A percentile compares a stretch with the other conserved stretches of the same genome.
phyloP scores from a whole-genome alignment of 2,888 invertebrate genomes.

The Lepidocyrtoides sp. region DNA sequence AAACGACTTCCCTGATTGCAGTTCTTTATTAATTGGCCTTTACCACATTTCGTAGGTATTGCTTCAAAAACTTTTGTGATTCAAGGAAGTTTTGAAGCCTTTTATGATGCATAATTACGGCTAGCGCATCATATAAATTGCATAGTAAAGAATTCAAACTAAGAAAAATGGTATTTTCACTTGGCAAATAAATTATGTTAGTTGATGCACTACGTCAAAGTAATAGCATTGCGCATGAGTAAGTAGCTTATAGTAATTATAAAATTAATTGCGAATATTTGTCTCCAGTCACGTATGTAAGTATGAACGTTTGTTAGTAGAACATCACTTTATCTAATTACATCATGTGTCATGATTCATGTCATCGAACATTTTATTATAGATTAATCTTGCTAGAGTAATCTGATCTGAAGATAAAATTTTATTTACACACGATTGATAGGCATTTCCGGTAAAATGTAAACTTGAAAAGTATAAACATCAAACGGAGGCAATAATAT shows the following conservation, averaged over 20 bases:
- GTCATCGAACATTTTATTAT: not conserved
- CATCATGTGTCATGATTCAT: no score
- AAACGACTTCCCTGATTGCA: not conserved
- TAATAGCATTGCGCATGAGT: not conserved
- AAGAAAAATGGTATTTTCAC: not conserved
- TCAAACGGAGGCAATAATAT: no score
- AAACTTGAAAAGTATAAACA: not conserved
- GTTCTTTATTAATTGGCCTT: not conserved
- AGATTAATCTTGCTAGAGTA: not conserved
- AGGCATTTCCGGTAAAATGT: not conserved
- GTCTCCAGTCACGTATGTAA: no score
- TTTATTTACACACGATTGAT: not conserved
- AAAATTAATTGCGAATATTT: no score
- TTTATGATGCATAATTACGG: not conserved
- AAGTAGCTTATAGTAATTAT: not conserved
- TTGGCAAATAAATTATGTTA: not conserved
- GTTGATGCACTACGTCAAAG: not conserved
- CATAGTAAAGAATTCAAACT: not conserved
- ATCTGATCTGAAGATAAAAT: not conserved
- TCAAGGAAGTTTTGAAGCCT: no score
- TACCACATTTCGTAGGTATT: not conserved
- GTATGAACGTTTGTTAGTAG: no score
- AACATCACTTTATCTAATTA: no score
- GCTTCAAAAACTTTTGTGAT: no score
- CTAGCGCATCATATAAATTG: not conserved